Base-by-base conservation (phyloP, 2,113 vertebrate species). In the Sakesphorus luctuosus region DNA sequence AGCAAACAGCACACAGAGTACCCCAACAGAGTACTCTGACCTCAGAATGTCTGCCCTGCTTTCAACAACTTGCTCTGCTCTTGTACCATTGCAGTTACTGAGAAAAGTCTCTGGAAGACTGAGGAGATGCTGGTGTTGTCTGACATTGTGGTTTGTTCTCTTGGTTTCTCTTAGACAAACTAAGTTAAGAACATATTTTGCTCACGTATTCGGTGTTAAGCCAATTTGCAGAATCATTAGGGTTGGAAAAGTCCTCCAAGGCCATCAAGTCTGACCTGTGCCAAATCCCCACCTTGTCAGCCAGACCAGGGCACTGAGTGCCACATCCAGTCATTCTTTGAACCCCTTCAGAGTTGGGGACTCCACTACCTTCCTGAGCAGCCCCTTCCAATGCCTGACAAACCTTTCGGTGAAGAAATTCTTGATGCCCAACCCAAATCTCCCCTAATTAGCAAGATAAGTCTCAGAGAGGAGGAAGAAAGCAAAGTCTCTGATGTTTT, bases 251-350 rank as follows among this genome's bases (percentile, higher is more conserved):
- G 6, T 17, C 6, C 79, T 69, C n/a, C 47, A 43, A 35, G 78
- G 20, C 13, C 62, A 40, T 2, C 0, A 0, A 75, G 19, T 8
- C 12, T 53, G 0, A 1, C 3, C n/a, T 55, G 53, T 68, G 87
- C 20, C 61, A 2, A 0, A 5, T 56, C 3, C 47, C 25, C 72
- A 35, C 31, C 58, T 0, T 36, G 67, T 33, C 58, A 15, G 17
- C 46, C 61, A 75, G 38, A 16, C 36, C 87, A 14, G 28, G 46
- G 52, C 61, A 0, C 52, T 3, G 0, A 75, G 78, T 75, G 71
- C 29, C 76, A 50, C 44, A 5, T 52, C 86, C 56, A n/a, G 38
- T 2, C 0, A 0, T 53, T 26, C 47, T 38, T 5, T 4, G 11
- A 18, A 0, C 62, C 44, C 18, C 40, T 63, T 21, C 69, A 68